Evolutionary conservation across 1,140 invertebrate species (phyloP).

Genomic region (Drosophila rufa): DNA sequence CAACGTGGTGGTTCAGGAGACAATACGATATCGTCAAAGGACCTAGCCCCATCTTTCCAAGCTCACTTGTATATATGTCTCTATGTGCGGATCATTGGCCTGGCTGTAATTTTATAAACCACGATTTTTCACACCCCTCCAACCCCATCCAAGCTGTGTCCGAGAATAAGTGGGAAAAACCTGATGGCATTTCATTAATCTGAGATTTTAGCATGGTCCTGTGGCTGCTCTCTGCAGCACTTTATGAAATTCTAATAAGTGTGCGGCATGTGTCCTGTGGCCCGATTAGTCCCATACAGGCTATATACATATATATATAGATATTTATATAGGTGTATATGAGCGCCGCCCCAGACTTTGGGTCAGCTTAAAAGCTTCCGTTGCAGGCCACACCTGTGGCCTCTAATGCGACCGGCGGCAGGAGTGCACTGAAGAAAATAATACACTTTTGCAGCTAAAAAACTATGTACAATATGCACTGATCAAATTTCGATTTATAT

Average conservation of each 20-base stretch:
- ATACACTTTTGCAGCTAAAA: not conserved
- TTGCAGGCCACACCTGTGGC: constrained; percentile 48
- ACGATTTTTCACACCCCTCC: not conserved
- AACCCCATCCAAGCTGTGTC: not conserved
- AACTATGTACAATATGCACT: too few relatives aligned
- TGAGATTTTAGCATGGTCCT: constrained; percentile 39
- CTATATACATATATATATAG: not conserved
- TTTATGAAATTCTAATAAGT: constrained; percentile 70
- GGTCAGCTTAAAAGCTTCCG: constrained; percentile 58
- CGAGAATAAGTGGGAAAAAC: not conserved
- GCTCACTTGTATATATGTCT: not conserved
- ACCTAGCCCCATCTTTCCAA: not conserved
- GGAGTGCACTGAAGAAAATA: constrained; percentile 13
- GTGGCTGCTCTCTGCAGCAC: constrained; percentile 19
- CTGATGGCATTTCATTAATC: constrained; percentile 25
- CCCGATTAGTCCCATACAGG: constrained; percentile 23
- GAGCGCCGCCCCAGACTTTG: constrained; percentile 7
- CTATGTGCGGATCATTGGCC: not conserved
- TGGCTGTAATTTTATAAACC: not conserved
- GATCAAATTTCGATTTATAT: not conserved
- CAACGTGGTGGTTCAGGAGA: constrained; percentile 11
- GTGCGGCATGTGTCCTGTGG: constrained; percentile 43
- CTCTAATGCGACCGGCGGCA: constrained; percentile 17
- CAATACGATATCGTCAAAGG: not conserved
- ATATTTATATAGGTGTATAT: not conserved